Conservation (phyloP, 2,113 vertebrate species). For the Calidris pugnax region DNA sequence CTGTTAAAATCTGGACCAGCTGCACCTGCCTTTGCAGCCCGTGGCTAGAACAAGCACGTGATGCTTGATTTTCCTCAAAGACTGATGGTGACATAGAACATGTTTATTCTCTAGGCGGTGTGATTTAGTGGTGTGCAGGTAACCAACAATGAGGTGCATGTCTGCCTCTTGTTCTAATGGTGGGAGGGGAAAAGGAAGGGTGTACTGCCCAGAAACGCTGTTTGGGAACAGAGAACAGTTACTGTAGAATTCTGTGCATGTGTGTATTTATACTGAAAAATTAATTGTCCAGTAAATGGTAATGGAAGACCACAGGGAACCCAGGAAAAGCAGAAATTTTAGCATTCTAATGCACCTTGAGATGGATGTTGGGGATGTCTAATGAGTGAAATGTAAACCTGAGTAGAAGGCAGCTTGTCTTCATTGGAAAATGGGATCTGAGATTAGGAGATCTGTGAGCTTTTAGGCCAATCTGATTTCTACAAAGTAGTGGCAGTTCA, state of each 20-base stretch:
- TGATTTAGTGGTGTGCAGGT: not conserved
- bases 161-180: not conserved
- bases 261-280: not conserved
- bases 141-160: not conserved
- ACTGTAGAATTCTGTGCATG: not conserved
- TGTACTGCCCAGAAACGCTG: not conserved
- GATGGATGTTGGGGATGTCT: not conserved
- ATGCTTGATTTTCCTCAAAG: not conserved
- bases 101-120: not conserved
- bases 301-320: not conserved
- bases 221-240: not conserved
- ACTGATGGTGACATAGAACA: not conserved
- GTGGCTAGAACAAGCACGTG: not conserved
- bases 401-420: not conserved
- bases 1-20: slow-evolving; percentile 46
- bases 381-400: not conserved
- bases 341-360: not conserved
- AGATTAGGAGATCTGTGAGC: not conserved
- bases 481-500: not conserved
- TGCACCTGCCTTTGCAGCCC: slow-evolving; percentile 14
- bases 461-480: slow-evolving; percentile 1
- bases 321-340: not conserved
- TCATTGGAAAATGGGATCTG: not conserved
- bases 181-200: fast-evolving
- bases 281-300: not conserved